Percentiles rank a stretch among this genome's conserved stretches.
These are phyloP conservation scores for Thalassaphorura encarpata DNA, from an alignment of 1,140 invertebrate species.

Conservation along the genomic window DNA sequence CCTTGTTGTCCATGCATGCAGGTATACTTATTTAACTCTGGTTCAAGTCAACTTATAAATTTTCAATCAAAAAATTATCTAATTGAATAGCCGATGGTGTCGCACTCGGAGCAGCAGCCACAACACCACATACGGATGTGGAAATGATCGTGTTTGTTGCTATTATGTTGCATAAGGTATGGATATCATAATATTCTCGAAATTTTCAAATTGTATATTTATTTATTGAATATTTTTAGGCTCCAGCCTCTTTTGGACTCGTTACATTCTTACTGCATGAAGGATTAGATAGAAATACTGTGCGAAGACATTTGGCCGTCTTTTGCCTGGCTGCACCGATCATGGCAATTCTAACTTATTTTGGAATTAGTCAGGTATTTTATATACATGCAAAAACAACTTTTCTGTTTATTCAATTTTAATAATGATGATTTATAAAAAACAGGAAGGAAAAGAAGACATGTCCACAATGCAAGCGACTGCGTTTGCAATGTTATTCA, in stretches of 20 bases:
- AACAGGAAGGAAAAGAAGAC: slow-evolving; percentile 53
- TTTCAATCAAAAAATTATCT: slow-evolving; percentile 7
- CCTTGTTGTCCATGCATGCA: slow-evolving; percentile 91
- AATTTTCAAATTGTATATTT: neutral
- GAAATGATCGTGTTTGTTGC: slow-evolving; percentile 97
- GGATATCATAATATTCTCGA: neutral
- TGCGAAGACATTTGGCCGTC: slow-evolving; percentile 79
- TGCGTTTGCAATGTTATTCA: slow-evolving; percentile 95
- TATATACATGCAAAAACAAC: too few species aligned
- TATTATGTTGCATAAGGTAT: slow-evolving; percentile 96
- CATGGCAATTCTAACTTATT: slow-evolving; percentile 82
- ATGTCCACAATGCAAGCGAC: slow-evolving; percentile 80
- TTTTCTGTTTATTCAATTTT: too few species aligned
- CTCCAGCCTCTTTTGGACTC: slow-evolving; percentile 94
- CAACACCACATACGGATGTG: slow-evolving; percentile 86
- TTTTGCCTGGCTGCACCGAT: slow-evolving; percentile 90
- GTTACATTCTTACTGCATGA: slow-evolving; percentile 94
- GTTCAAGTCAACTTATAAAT: neutral
- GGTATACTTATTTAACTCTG: slow-evolving; percentile 35
- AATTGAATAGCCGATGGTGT: slow-evolving; percentile 75
- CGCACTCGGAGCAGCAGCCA: slow-evolving; percentile 90
- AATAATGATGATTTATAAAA: too few species aligned
- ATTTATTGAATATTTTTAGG: slow-evolving; percentile 45
- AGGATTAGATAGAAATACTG: slow-evolving; percentile 76
- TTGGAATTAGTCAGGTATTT: slow-evolving; percentile 83